A percentile compares a stretch with the other conserved stretches of the same genome.
Conservation (phyloP, 2,888 invertebrate genomes). For the Thysanoteuthis rhombus region DNA sequence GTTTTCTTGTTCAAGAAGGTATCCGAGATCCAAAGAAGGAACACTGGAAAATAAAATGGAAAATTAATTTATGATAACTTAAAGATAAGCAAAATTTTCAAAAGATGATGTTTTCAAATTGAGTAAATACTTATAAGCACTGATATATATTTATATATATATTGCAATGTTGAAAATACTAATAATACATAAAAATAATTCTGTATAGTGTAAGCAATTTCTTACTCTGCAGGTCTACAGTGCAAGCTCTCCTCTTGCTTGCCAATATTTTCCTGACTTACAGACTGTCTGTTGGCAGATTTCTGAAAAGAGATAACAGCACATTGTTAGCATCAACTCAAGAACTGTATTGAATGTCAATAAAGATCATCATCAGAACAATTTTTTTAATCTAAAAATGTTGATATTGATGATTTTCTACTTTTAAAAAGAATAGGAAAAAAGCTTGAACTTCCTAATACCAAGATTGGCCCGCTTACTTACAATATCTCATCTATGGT, state of each 20-base stretch:
- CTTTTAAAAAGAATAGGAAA: too few species aligned
- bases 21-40: conserved; percentile 53
- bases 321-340: neutral
- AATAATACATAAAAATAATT: neutral
- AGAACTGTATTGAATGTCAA: neutral
- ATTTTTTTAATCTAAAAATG: too few species aligned
- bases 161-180: neutral
- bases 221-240: neutral
- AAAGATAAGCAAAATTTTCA: too few species aligned
- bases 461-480: too few species aligned
- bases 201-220: neutral
- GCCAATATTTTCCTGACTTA: neutral
- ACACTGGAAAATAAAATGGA: conserved; percentile 42
- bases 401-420: too few species aligned
- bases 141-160: too few species aligned
- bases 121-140: too few species aligned
- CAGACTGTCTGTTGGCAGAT: neutral
- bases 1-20: conserved; percentile 43
- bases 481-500: too few species aligned
- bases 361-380: too few species aligned
- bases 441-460: too few species aligned
- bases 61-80: neutral
- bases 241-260: neutral
- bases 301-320: neutral
- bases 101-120: too few species aligned